A percentile compares a stretch with the other conserved stretches of the same genome.
Conservation (phyloP, 2,888 invertebrate species). For the Mayetiola destructor region DNA sequence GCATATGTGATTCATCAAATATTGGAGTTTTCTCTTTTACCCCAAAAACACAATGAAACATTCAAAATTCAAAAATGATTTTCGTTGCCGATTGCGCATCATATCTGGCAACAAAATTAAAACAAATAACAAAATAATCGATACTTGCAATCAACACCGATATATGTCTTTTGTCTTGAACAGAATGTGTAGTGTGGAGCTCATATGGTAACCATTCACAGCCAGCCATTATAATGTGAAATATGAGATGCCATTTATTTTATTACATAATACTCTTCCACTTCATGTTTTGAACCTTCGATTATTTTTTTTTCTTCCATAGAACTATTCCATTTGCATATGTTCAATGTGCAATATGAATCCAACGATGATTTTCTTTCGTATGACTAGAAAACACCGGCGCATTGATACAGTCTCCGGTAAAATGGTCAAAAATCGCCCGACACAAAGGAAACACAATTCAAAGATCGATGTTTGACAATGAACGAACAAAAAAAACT, state of each 20-base stretch:
- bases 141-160: neutral
- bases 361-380: no score
- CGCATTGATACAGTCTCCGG: no score
- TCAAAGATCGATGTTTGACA: no score
- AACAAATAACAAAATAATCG: conserved; percentile 2
- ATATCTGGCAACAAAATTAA: no score
- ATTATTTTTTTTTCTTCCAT: neutral
- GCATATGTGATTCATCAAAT: neutral
- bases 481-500: no score
- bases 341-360: neutral
- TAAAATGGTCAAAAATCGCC: no score
- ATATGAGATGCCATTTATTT: conserved; percentile 12
- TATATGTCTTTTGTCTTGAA: neutral
- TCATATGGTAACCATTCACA: neutral
- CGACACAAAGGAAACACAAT: no score
- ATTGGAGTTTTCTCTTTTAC: neutral
- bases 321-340: no score
- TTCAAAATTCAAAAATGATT: conserved; percentile 4
- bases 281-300: neutral
- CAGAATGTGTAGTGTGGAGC: neutral
- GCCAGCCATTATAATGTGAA: no score
- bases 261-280: conserved; percentile 5
- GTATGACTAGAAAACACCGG: no score
- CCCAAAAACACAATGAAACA: neutral
- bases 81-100: neutral